These are phyloP conservation scores for Cheilosia urbana DNA, from an alignment of 2,888 invertebrate genomes.

Conservation along the genomic window DNA sequence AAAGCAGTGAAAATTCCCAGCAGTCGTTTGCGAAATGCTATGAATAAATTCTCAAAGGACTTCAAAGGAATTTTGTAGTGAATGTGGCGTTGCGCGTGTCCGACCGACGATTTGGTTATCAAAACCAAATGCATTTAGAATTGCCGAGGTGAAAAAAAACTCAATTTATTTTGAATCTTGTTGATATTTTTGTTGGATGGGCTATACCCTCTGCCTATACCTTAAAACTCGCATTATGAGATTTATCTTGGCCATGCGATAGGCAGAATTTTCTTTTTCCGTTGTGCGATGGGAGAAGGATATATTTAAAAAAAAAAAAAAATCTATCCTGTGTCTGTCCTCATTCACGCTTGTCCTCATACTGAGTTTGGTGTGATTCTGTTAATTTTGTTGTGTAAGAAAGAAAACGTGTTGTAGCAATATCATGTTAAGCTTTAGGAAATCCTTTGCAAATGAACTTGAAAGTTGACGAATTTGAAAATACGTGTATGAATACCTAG, in stretches of 20 bases:
- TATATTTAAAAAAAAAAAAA: background rate
- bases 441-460: too few species aligned
- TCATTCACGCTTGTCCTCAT: background rate
- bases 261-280: background rate
- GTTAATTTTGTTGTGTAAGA: too few species aligned
- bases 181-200: background rate
- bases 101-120: background rate
- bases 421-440: too few species aligned
- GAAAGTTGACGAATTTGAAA: too few species aligned
- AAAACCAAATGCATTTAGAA: background rate
- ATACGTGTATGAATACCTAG: too few species aligned
- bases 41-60: conserved; percentile 29
- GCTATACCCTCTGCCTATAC: too few species aligned
- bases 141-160: conserved; percentile 19
- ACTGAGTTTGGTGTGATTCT: background rate
- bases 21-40: background rate
- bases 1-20: background rate
- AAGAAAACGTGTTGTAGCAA: too few species aligned
- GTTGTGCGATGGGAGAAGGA: background rate
- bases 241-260: background rate
- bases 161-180: conserved; percentile 5
- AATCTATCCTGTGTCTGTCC: background rate
- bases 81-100: background rate
- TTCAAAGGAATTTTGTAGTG: conserved; percentile 17
- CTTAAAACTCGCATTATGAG: background rate